phyloP scores from a whole-genome alignment of 2,113 vertebrate species.

The Octodon degus region DNA sequence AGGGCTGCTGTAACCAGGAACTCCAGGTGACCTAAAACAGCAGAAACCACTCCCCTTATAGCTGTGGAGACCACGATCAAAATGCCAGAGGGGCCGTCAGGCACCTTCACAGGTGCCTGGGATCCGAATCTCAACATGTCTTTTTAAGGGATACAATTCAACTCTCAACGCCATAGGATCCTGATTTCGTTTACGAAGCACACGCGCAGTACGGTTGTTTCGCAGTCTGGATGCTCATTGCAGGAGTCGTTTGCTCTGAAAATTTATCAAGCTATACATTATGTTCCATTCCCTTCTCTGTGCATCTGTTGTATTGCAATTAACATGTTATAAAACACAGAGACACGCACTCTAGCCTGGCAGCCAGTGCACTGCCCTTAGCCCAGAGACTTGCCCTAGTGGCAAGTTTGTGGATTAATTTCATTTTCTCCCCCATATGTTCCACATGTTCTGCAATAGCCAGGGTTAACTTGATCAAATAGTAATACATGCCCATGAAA shows the following conservation, averaged over 20 bases:
- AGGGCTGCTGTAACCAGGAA: background rate
- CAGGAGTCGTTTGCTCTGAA: background rate
- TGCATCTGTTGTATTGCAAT: background rate
- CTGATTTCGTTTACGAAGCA: background rate
- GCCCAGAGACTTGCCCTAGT: background rate
- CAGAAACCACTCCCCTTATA: background rate
- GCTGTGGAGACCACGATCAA: background rate
- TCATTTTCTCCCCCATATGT: slow-evolving; percentile 30
- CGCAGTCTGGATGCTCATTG: background rate
- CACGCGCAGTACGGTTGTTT: rapidly evolving
- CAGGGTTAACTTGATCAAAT: background rate
- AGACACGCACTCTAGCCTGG: background rate
- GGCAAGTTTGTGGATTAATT: background rate
- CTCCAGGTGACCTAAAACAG: rapidly evolving
- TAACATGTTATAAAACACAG: background rate
- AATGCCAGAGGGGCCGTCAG: background rate
- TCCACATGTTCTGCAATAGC: background rate
- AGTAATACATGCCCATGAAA: background rate
- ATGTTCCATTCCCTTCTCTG: background rate
- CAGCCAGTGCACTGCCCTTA: rapidly evolving
- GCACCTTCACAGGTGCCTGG: background rate
- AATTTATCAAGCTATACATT: rapidly evolving
- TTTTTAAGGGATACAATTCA: background rate
- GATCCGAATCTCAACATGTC: background rate
- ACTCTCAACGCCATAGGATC: background rate